Base-by-base conservation (phyloP, 1,140 invertebrate species). In the Drosophila gunungcola region DNA sequence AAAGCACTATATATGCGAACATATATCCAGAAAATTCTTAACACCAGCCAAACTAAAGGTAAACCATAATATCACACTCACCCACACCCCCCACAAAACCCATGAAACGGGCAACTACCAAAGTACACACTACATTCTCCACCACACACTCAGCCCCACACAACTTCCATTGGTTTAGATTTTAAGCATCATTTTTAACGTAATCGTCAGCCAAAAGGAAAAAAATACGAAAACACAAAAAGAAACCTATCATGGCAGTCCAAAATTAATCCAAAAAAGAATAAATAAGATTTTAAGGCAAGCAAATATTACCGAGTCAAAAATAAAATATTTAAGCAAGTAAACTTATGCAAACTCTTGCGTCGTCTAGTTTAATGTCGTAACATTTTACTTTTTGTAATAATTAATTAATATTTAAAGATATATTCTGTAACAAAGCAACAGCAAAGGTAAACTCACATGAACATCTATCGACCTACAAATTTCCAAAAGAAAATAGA, bases 361-460 rank as follows among this genome's bases (percentile, higher is more conserved):
- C 75, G 82, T 88, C 83, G 84, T 88, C 84, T 91, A 91, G 90
- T 91, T 91, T 91, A 91, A 91, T 91, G 90, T 91, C 90, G 90
- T 91, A 78, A 85, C 86, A 68, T 86, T 91, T 91, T 91, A 91
- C 89, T 91, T 91, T 91, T 89, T 91, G 90, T 91, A 91, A 86
- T 80, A 91, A 85, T 91, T 91, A 74, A 91, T 91, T 91, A 84
- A 90, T 83, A 90, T 81, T 85, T 70, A 84, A 67, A 73, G 62
- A 82, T 82, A 78, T 78, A 83, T 83, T 83, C 74, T 78, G 80
- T 80, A 76, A 69, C 55, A 69, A 65, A 51, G 51, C 63, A 79
- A 76, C 69, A 42, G 16, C 54, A 64, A 72, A 9, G 41, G 36
- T 42, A 43, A 69, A 34, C 48, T 69, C 53, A 70, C 80, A 90